These are phyloP conservation scores for Cynodonichthys magdalenae DNA, from an alignment of 2,797 vertebrate species.

Conservation along the genomic window DNA sequence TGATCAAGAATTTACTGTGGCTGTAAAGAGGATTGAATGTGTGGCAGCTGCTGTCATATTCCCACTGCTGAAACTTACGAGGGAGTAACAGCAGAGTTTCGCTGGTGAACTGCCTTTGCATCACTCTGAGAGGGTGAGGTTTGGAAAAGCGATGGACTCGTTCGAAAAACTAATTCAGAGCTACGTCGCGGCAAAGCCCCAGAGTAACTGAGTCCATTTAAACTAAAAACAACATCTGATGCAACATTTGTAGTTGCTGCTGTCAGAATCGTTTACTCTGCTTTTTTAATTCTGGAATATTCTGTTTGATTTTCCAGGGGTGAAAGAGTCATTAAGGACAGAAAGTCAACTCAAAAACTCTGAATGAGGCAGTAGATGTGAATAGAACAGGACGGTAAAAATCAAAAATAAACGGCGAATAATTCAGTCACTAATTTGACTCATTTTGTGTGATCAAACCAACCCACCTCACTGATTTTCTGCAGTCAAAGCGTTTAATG, in stretches of 20 bases:
- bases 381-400: conserved; percentile 1
- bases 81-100: conserved; percentile 40
- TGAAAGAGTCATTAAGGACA: conserved; percentile 2
- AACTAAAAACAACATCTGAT: conserved; percentile 12
- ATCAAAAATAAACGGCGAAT: neutral
- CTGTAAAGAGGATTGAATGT: conserved; percentile 46
- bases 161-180: conserved; percentile 26
- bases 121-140: conserved; percentile 27
- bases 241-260: neutral
- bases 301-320: neutral
- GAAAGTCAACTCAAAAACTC: too few species aligned
- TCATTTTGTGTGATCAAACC: conserved; percentile 43
- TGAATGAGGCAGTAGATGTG: neutral
- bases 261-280: conserved; percentile 4
- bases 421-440: conserved; percentile 33
- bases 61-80: conserved; percentile 20
- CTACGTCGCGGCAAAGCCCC: conserved; percentile 7
- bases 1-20: conserved; percentile 66
- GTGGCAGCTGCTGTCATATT: conserved; percentile 51
- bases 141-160: conserved; percentile 34
- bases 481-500: conserved; percentile 47
- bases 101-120: conserved; percentile 21
- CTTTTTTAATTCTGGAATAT: conserved; percentile 1
- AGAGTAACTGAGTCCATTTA: conserved; percentile 3
- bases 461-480: conserved; percentile 32